A percentile compares a stretch with the other conserved stretches of the same genome.
Evolutionary conservation across 2,113 vertebrate species (phyloP).

Genomic region (Platycercus adscitus): DNA sequence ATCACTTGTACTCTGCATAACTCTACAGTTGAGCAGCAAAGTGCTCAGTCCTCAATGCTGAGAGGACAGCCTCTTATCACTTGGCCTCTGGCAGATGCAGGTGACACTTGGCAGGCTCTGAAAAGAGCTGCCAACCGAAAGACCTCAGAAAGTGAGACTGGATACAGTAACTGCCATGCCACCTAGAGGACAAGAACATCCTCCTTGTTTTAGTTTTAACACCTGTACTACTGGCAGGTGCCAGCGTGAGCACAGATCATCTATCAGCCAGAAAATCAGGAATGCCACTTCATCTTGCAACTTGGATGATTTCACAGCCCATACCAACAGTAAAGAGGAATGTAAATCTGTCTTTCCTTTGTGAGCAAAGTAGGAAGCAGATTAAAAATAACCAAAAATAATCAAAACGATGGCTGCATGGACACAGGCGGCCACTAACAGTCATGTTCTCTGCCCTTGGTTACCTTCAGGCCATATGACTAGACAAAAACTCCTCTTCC

Average conservation of each 20-base stretch:
- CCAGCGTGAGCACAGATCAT: neutral
- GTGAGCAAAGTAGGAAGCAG: neutral
- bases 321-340: neutral
- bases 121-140: neutral
- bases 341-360: neutral
- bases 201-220: neutral
- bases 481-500: neutral
- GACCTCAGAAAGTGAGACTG: neutral
- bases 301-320: neutral
- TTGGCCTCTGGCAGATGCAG: neutral
- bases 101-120: neutral
- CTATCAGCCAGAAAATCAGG: neutral
- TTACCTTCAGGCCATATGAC: neutral
- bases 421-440: neutral
- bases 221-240: rapidly evolving
- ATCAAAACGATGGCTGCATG: neutral
- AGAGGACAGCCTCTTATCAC: neutral
- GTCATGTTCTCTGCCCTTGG: neutral
- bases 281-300: neutral
- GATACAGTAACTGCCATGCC: neutral
- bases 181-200: neutral
- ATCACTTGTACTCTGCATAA: neutral
- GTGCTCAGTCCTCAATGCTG: neutral
- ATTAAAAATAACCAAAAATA: neutral
- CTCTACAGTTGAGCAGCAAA: neutral